phyloP scores from a whole-genome alignment of 2,888 invertebrate species.

The Tipula unca region DNA sequence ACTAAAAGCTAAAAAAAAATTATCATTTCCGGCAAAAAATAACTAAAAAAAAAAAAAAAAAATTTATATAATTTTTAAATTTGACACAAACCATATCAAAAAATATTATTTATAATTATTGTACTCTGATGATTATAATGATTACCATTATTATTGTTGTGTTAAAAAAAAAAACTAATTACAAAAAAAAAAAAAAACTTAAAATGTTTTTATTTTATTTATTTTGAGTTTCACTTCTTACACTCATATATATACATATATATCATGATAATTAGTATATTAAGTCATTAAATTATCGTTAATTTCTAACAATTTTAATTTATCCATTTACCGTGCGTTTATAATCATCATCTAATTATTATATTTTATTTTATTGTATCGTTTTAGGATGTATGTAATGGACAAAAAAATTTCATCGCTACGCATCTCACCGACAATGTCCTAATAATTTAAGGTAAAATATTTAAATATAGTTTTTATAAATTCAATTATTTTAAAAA shows the following conservation, averaged over 20 bases:
- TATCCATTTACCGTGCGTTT: not conserved
- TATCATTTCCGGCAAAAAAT: conserved; percentile 8
- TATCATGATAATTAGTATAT: not conserved
- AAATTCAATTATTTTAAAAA: not conserved
- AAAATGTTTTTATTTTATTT: not conserved
- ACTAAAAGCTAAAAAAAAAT: not conserved
- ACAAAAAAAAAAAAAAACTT: not conserved
- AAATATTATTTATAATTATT: not conserved
- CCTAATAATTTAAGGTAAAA: not conserved
- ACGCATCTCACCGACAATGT: not conserved
- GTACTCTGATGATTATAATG: not conserved
- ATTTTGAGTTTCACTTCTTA: not conserved
- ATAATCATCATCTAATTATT: not conserved
- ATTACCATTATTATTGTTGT: not conserved
- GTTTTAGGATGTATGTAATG: not conserved
- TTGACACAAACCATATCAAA: conserved; percentile 14
- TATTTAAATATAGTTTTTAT: not conserved
- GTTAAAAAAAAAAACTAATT: not conserved
- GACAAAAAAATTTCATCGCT: not conserved
- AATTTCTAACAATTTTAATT: not conserved
- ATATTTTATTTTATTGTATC: not conserved
- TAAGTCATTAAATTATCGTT: not conserved
- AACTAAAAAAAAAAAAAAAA: not conserved
- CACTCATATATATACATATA: not conserved
- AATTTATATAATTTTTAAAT: not conserved